Conservation (phyloP, 2,113 vertebrate species). For the Brienomyrus longianalis region DNA sequence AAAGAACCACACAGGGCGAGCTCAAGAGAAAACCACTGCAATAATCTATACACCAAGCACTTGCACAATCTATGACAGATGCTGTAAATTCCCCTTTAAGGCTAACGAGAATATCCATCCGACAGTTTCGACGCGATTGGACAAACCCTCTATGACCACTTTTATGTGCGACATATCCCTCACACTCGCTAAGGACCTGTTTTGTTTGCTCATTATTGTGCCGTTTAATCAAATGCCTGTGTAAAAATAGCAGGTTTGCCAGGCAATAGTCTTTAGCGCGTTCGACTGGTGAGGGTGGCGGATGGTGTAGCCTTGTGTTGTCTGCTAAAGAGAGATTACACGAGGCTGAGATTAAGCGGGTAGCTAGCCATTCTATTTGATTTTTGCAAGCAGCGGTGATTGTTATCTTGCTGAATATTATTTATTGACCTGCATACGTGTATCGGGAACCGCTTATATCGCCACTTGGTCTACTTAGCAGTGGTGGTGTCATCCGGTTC, state of each 20-base stretch:
- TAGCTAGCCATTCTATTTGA: background rate
- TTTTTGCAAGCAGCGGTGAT: background rate
- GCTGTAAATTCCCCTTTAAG: background rate
- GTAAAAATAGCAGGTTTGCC: background rate
- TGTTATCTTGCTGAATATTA: background rate
- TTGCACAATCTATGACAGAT: background rate
- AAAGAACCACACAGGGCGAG: constrained; percentile 33
- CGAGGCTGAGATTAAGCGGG: background rate
- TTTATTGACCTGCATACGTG: background rate
- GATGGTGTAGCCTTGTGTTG: background rate
- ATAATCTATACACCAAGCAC: background rate
- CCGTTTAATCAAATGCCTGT: background rate
- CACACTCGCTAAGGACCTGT: background rate
- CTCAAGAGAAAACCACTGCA: background rate
- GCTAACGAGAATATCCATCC: background rate
- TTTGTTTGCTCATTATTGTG: background rate
- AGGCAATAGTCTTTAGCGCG: background rate
- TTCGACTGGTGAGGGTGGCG: background rate
- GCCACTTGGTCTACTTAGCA: background rate
- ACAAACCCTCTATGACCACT: background rate
- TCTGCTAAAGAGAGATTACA: background rate
- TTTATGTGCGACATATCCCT: constrained; percentile 11
- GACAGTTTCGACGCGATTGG: background rate
- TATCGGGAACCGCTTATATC: background rate
- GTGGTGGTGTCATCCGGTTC: background rate